Conservation (phyloP, 2,797 vertebrate genomes). For the Rhynchotus rufescens region DNA sequence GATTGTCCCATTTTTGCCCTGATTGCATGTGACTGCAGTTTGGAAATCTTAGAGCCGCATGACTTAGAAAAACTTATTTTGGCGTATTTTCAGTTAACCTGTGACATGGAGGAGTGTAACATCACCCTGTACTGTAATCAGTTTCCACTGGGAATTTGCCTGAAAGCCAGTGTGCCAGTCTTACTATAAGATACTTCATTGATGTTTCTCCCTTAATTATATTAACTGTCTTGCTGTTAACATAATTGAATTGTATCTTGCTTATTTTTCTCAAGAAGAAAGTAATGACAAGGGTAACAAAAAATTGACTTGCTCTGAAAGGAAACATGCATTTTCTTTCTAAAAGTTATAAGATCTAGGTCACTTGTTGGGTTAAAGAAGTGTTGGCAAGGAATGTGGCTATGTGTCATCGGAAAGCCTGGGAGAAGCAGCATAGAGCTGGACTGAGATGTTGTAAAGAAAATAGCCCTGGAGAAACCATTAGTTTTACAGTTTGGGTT, state of each 20-base stretch:
- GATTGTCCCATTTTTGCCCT: background rate
- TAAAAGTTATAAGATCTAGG: conserved; percentile 9
- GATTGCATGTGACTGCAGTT: background rate
- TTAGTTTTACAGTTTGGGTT: conserved; percentile 44
- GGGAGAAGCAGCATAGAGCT: background rate
- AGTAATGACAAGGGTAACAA: background rate
- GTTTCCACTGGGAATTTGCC: background rate
- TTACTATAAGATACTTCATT: background rate
- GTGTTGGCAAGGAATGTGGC: conserved; percentile 9
- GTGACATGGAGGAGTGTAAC: background rate
- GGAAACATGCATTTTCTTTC: background rate
- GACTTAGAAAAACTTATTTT: background rate
- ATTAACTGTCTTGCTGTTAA: background rate
- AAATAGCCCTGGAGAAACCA: conserved; percentile 60
- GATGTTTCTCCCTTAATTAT: background rate
- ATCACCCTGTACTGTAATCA: background rate
- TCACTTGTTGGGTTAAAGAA: conserved; percentile 46
- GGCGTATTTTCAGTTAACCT: background rate
- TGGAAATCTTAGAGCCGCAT: background rate
- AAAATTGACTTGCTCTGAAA: background rate
- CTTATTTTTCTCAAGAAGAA: background rate
- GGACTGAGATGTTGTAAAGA: conserved; percentile 34
- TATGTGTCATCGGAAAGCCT: conserved; percentile 45
- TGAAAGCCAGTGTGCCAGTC: background rate
- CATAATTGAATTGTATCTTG: background rate